These are phyloP conservation scores for Rhynchotus rufescens DNA, from an alignment of 2,797 vertebrate species.

Conservation along the genomic window DNA sequence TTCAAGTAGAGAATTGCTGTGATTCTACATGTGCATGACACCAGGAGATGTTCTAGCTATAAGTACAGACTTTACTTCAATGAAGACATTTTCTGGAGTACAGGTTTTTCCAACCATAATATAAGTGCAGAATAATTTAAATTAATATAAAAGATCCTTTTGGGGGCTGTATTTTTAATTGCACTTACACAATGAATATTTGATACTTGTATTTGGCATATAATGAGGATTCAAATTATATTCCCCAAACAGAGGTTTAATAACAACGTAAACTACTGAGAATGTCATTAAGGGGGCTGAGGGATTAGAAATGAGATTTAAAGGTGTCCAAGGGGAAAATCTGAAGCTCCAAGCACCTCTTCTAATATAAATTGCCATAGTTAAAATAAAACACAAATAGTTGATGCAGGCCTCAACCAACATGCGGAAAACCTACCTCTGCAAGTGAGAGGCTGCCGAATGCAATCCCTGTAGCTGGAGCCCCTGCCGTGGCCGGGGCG, in stretches of 20 bases:
- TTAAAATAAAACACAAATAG: constrained; percentile 51
- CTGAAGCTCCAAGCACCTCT: constrained; percentile 69
- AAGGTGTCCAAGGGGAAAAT: constrained; percentile 76
- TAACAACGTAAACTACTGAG: constrained; percentile 76
- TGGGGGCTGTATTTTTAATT: constrained; percentile 57
- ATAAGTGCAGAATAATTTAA: constrained; percentile 62
- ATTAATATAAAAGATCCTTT: constrained; percentile 66
- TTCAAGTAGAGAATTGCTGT: background rate
- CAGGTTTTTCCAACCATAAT: constrained; percentile 21
- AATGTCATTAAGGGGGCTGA: constrained; percentile 77
- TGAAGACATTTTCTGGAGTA: constrained; percentile 38
- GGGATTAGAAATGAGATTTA: constrained; percentile 79
- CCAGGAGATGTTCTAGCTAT: background rate
- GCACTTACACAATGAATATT: constrained; percentile 67
- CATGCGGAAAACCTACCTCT: constrained; percentile 5
- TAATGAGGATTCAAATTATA: constrained; percentile 60
- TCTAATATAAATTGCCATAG: constrained; percentile 66
- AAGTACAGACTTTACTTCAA: constrained; percentile 15
- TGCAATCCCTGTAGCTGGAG: background rate
- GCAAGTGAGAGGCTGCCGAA: background rate
- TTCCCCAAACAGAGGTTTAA: constrained; percentile 79
- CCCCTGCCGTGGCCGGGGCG: background rate
- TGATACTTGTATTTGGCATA: constrained; percentile 45
- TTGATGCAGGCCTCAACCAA: background rate
- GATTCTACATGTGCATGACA: background rate